These are phyloP conservation scores for Scyliorhinus canicula DNA, from an alignment of 2,797 vertebrate genomes.

Conservation along the genomic window DNA sequence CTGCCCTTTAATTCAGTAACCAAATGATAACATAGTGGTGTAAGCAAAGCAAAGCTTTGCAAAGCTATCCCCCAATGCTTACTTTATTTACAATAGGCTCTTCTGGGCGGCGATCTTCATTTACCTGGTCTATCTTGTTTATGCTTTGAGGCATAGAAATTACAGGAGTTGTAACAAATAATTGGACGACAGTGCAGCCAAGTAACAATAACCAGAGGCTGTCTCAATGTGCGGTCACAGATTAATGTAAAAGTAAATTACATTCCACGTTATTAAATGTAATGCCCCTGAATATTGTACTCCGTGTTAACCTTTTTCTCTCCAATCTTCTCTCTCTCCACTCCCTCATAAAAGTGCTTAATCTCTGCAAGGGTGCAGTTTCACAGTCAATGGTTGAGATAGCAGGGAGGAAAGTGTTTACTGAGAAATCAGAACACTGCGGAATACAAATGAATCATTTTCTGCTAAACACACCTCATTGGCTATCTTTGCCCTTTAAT, in stretches of 20 bases:
- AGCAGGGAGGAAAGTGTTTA: no score
- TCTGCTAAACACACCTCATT: not conserved
- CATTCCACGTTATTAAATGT: slow-evolving; percentile 11
- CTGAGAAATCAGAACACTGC: not conserved
- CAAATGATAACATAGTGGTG: not conserved
- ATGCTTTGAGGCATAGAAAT: slow-evolving; percentile 31
- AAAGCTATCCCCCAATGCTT: not conserved
- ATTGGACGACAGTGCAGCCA: not conserved
- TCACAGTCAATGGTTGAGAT: not conserved
- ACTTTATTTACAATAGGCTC: not conserved
- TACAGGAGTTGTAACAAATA: not conserved
- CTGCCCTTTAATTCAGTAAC: not conserved
- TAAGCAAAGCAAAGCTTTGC: not conserved
- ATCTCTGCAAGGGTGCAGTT: not conserved
- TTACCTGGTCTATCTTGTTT: not conserved
- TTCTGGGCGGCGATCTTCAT: not conserved
- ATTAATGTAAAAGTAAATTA: slow-evolving; percentile 6
- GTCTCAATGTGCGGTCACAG: not conserved
- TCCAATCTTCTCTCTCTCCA: not conserved
- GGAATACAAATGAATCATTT: not conserved
- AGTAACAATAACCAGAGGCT: slow-evolving; percentile 17
- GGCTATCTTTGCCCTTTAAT: not conserved
- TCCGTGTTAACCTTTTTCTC: not conserved
- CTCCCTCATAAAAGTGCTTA: not conserved
- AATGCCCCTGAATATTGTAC: not conserved